Conservation (phyloP, 2,888 invertebrate genomes). For the Tenthredo scrophulariae region DNA sequence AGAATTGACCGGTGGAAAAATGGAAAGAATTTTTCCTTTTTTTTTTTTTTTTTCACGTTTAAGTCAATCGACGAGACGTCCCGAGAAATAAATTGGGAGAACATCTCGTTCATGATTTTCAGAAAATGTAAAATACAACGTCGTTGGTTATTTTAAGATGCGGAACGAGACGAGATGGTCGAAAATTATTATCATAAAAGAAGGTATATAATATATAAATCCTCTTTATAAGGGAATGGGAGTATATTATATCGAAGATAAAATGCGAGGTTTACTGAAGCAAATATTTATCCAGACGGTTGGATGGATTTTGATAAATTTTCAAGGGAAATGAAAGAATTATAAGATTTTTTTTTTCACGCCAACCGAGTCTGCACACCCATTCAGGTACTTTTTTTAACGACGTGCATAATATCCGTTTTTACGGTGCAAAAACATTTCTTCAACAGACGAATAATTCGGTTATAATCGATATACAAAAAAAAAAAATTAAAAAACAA, state of each 20-base stretch:
- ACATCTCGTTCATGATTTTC: background rate
- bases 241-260: background rate
- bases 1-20: too few relatives aligned
- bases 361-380: background rate
- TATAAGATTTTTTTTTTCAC: background rate
- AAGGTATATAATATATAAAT: background rate
- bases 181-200: background rate
- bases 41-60: too few relatives aligned
- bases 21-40: too few relatives aligned
- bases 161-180: background rate
- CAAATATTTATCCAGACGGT: background rate
- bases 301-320: background rate
- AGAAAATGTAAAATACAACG: background rate
- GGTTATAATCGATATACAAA: background rate
- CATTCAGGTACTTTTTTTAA: background rate
- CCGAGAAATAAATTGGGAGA: too few relatives aligned
- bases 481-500: background rate
- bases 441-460: background rate
- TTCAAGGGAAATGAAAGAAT: background rate
- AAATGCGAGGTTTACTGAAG: background rate
- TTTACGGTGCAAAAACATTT: background rate
- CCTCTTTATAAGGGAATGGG: background rate
- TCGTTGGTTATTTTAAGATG: background rate
- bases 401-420: background rate
- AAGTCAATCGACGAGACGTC: too few relatives aligned